Percentiles rank a stretch among this genome's conserved stretches.
These are phyloP conservation scores for Procavia capensis DNA, from an alignment of 2,113 vertebrate genomes.

Conservation along the genomic window DNA sequence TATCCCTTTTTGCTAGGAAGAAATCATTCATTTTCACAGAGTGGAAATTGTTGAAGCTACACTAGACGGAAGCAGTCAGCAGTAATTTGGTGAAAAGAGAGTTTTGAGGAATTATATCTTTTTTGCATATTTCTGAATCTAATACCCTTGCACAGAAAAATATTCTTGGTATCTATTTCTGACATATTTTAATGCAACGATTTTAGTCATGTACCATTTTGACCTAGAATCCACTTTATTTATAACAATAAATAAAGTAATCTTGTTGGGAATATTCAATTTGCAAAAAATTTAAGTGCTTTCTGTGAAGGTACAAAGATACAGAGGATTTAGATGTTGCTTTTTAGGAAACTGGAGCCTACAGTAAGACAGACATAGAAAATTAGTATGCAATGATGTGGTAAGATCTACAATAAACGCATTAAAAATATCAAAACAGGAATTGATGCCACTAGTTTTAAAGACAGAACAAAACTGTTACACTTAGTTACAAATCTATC, in stretches of 20 bases:
- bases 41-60: not conserved
- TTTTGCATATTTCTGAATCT: not conserved
- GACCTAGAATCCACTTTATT: not conserved
- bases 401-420: not conserved
- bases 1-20: not conserved
- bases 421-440: not conserved
- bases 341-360: not conserved
- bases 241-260: not conserved
- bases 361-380: not conserved
- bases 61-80: not conserved
- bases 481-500: not conserved
- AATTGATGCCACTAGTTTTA: not conserved
- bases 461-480: not conserved
- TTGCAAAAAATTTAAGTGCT: not conserved
- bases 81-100: not conserved
- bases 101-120: not conserved
- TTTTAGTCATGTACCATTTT: not conserved
- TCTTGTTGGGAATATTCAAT: not conserved
- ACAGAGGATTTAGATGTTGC: not conserved
- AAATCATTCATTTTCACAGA: not conserved
- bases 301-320: not conserved
- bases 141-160: not conserved
- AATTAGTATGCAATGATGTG: not conserved
- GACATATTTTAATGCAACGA: not conserved
- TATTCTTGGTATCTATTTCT: not conserved